Percentiles rank a stretch among this genome's conserved stretches.
Conservation (phyloP, 2,797 vertebrate species). For the Protosalanx chinensis region DNA sequence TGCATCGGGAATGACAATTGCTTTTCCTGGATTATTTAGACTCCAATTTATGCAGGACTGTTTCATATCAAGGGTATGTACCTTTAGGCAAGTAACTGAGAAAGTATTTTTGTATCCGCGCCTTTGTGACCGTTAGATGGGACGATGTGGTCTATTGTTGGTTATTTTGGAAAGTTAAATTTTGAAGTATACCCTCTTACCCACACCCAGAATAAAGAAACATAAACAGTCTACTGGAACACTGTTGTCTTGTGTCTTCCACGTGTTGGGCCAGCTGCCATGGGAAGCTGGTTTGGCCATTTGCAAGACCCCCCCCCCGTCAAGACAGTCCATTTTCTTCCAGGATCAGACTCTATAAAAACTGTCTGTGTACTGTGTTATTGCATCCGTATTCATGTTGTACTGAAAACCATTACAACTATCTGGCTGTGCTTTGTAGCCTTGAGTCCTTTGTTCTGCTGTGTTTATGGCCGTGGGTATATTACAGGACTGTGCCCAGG, state of each 20-base stretch:
- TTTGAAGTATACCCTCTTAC: too few species aligned
- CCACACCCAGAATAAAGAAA: neutral
- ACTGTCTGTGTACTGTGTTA: constrained; percentile 28
- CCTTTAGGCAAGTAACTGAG: too few species aligned
- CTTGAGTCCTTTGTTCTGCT: neutral
- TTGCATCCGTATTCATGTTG: constrained; percentile 35
- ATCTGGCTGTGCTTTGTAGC: neutral
- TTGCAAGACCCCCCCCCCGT: neutral
- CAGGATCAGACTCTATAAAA: constrained; percentile 19
- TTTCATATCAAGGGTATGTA: too few species aligned
- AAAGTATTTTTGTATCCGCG: too few species aligned
- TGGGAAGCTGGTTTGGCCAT: neutral
- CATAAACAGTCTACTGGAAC: neutral
- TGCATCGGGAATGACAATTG: neutral
- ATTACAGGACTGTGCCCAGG: neutral
- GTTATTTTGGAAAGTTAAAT: too few species aligned
- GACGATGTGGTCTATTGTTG: too few species aligned
- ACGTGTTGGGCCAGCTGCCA: neutral
- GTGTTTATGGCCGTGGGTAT: neutral
- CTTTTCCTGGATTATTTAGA: neutral
- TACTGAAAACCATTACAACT: constrained; percentile 20
- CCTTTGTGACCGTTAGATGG: too few species aligned
- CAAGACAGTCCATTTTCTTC: neutral
- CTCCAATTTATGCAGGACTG: too few species aligned
- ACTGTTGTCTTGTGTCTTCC: neutral